Conservation (phyloP, 30 jellyfish, hydroid and myxozoan genomes). For the Nemopilema nomurai region DNA sequence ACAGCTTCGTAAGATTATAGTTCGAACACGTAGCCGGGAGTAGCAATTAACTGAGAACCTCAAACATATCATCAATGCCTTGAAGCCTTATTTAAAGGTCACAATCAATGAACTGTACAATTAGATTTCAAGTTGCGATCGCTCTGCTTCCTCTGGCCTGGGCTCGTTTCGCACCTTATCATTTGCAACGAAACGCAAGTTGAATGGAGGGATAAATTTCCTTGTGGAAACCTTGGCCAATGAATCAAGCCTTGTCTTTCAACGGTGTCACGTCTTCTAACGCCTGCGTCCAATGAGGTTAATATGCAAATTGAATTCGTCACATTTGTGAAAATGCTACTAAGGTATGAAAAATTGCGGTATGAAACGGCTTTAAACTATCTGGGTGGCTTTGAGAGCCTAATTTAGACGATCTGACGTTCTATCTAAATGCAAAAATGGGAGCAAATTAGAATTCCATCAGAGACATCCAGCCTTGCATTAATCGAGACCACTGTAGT, state of each 20-base stretch:
- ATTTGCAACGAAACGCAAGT: constrained; percentile 4
- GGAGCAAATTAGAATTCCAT: too few relatives aligned
- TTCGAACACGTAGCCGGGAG: neutral
- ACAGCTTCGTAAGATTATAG: constrained; percentile 11
- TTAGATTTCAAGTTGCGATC: neutral
- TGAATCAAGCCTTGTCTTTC: neutral
- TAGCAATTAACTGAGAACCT: constrained; percentile 26
- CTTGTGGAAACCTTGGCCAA: constrained; percentile 17
- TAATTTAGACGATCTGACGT: neutral
- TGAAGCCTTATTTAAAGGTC: constrained; percentile 42
- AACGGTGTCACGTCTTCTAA: neutral
- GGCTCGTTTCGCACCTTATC: constrained; percentile 45
- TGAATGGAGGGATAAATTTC: constrained; percentile 30
- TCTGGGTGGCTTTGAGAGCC: neutral
- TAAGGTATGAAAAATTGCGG: neutral
- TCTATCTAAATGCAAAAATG: too few relatives aligned
- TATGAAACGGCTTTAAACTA: neutral
- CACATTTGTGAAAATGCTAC: neutral
- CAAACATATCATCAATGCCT: constrained; percentile 20
- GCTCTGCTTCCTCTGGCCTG: neutral
- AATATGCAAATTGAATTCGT: neutral
- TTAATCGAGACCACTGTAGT: too few relatives aligned
- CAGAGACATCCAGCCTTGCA: too few relatives aligned
- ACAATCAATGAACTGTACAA: neutral
- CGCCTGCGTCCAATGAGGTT: neutral